Percentiles rank a stretch among this genome's conserved stretches.
These are phyloP conservation scores for Hylaeus anthracinus DNA, from an alignment of 1,140 invertebrate genomes.

Conservation along the genomic window DNA sequence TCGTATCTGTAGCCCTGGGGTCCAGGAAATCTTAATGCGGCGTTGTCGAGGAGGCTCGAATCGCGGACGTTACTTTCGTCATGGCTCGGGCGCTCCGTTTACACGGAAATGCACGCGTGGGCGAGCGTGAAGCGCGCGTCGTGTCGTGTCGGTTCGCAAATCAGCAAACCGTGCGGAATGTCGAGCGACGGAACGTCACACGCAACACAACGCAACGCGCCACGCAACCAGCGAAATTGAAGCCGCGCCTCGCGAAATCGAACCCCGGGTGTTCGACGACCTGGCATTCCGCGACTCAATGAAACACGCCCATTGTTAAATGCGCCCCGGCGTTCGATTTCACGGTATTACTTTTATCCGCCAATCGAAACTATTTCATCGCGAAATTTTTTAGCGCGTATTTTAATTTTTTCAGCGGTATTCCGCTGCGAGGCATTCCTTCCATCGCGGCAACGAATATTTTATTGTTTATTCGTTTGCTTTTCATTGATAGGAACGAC, in stretches of 20 bases:
- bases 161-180: constrained; percentile 58
- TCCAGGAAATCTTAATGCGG: too few relatives aligned
- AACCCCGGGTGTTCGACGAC: background rate
- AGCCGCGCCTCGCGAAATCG: constrained; percentile 16
- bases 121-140: constrained; percentile 2
- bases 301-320: too few relatives aligned
- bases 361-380: too few relatives aligned
- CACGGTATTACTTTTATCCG: too few relatives aligned
- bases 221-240: constrained; percentile 40
- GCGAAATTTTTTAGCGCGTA: too few relatives aligned
- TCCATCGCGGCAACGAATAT: background rate
- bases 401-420: too few relatives aligned
- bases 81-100: constrained; percentile 46
- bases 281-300: too few relatives aligned
- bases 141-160: constrained; percentile 37
- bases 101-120: constrained; percentile 48
- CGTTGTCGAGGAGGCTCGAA: constrained; percentile 24
- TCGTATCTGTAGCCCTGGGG: too few relatives aligned
- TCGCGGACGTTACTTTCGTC: constrained; percentile 40
- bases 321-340: too few relatives aligned
- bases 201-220: constrained; percentile 2
- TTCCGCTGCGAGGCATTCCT: background rate
- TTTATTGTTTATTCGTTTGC: too few relatives aligned
- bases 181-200: constrained; percentile 48
- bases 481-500: too few relatives aligned